Percentiles rank a stretch among this genome's conserved stretches.
phyloP scores from a whole-genome alignment of 2,888 invertebrate genomes.

The Liposcelis brunnea region DNA sequence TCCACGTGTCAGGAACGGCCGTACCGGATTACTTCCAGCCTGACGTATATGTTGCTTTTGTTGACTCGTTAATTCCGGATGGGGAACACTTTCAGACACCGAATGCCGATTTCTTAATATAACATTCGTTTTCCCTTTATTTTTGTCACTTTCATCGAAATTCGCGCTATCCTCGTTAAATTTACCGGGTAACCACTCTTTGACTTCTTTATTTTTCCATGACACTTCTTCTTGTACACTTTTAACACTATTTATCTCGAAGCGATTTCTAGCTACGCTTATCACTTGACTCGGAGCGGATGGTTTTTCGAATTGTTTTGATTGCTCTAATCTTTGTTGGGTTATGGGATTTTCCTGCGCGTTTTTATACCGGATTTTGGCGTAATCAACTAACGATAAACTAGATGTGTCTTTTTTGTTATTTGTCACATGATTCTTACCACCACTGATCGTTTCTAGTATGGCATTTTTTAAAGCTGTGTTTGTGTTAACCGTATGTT shows the following conservation, averaged over 20 bases:
- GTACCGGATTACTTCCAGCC: constrained; percentile 42
- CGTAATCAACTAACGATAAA: constrained; percentile 44
- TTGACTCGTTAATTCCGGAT: constrained; percentile 44
- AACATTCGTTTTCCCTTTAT: no score
- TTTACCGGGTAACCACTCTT: constrained; percentile 12
- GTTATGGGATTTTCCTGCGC: constrained; percentile 30
- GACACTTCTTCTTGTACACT: constrained; percentile 18
- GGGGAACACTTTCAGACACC: constrained; percentile 26
- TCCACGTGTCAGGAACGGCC: constrained; percentile 72
- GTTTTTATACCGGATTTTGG: constrained; percentile 44
- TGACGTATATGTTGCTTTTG: constrained; percentile 23
- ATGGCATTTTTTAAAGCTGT: constrained; percentile 14
- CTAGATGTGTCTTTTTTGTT: constrained; percentile 22
- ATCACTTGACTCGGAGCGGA: constrained; percentile 6
- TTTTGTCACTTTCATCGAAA: no score
- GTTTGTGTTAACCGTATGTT: no score
- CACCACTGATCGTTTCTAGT: constrained; percentile 8
- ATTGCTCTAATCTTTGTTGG: constrained; percentile 26
- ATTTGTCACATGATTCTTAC: no score
- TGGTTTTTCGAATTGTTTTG: not conserved
- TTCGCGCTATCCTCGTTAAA: constrained; percentile 14
- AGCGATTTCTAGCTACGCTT: constrained; percentile 12
- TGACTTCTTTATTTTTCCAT: constrained; percentile 12
- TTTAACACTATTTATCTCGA: constrained; percentile 18
- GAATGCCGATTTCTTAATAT: constrained; percentile 11